These are phyloP conservation scores for Epinotia demarniana DNA, from an alignment of 2,888 invertebrate species.

Conservation along the genomic window DNA sequence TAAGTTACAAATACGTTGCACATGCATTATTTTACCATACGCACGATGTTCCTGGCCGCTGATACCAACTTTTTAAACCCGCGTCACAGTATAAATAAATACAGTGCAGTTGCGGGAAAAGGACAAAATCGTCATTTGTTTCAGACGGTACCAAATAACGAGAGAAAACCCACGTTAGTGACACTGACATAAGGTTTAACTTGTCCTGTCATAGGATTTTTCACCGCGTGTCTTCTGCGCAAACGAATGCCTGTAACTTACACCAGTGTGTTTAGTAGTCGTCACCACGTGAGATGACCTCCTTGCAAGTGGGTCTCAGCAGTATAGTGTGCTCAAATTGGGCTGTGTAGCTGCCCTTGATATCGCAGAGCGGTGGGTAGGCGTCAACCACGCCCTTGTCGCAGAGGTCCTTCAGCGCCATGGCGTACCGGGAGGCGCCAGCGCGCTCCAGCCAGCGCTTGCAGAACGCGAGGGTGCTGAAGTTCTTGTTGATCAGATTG, in stretches of 20 bases:
- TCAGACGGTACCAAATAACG: background rate
- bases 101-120: too few species aligned
- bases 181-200: background rate
- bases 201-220: background rate
- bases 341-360: slow-evolving; percentile 99
- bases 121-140: too few species aligned
- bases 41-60: background rate
- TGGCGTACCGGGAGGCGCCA: slow-evolving; percentile 98
- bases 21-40: background rate
- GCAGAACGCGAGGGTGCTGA: slow-evolving; percentile 99
- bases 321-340: slow-evolving; percentile 99
- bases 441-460: slow-evolving; percentile 99
- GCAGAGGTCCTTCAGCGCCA: slow-evolving; percentile 99
- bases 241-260: background rate
- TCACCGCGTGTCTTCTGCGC: background rate
- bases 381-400: slow-evolving; percentile 99
- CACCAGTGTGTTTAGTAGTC: slow-evolving; percentile 90
- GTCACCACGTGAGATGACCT: slow-evolving; percentile 97
- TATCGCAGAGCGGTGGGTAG: slow-evolving; percentile 99
- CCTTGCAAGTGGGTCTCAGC: slow-evolving; percentile 98
- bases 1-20: slow-evolving; percentile 2
- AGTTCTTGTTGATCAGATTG: slow-evolving; percentile 97
- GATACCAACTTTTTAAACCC: background rate
- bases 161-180: background rate
- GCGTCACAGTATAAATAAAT: too few species aligned